A percentile compares a stretch with the other conserved stretches of the same genome.
Evolutionary conservation across 1,140 invertebrate species (phyloP).

Genomic region (Halesus radiatus): DNA sequence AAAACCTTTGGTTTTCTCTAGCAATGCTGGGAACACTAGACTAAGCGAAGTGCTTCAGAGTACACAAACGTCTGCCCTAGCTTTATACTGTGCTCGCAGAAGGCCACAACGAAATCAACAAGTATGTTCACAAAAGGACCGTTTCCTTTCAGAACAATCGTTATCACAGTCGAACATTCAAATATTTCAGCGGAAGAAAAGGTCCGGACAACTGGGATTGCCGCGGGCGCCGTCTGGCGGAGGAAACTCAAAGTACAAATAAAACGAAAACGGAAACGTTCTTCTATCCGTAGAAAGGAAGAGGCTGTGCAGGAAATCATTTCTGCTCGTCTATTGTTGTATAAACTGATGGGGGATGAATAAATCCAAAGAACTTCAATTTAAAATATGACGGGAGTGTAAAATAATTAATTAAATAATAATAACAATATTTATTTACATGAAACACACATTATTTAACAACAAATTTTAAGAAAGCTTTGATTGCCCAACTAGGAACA

Average conservation of each 20-base stretch:
- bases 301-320: background rate
- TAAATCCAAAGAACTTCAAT: background rate
- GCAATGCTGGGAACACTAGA: too few species aligned
- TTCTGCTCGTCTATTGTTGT: background rate
- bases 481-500: too few species aligned
- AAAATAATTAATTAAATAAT: too few species aligned
- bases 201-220: constrained; percentile 2
- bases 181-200: constrained; percentile 18
- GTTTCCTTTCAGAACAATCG: background rate
- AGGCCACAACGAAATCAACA: constrained; percentile 9
- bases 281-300: background rate
- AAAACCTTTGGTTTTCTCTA: too few species aligned
- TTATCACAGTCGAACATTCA: constrained; percentile 37
- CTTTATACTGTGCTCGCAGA: too few species aligned
- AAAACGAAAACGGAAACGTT: constrained; percentile 29
- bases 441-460: too few species aligned
- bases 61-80: too few species aligned
- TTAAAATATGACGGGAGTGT: too few species aligned
- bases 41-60: too few species aligned
- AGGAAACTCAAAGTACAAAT: constrained; percentile 10
- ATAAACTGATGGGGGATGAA: background rate
- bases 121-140: constrained; percentile 10
- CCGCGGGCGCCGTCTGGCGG: background rate
- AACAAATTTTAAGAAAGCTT: too few species aligned
- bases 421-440: too few species aligned